Evolutionary conservation across 2,113 vertebrate species (phyloP), one percentile per base, ranked within the genome.

Genomic region (Isichthys henryi): DNA sequence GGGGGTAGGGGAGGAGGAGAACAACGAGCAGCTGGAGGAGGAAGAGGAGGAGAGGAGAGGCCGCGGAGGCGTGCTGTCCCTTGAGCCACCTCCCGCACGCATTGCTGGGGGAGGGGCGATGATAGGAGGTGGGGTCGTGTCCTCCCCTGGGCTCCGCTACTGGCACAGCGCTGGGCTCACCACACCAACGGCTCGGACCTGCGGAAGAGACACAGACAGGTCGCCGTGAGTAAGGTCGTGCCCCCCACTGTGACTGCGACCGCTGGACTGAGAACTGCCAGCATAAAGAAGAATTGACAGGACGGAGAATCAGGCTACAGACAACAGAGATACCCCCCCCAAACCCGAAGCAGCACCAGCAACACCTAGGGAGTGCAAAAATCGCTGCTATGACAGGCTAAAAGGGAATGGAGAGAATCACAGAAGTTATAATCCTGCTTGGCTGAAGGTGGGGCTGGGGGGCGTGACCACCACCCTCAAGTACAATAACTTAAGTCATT

Each of bases 61-160:
- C 92, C 93, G 93, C 94, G 93, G 90, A 89, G 91, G 91, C 91
- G 90, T 91, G 58, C 87, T 92, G 91, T 89, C 91, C 91, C 50
- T 91, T 92, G 92, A 90, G 93, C 92, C 90, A 89, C 91, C 91
- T 92, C 90, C 94, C 91, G 92, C 92, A 93, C 89, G 90, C 95
- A 96, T 96, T 1, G 93, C 95, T 92, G 93, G 93, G 86, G 58
- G 53, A n/a, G 56, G 58, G 56, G 87, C 19, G 19, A 52, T 3
- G 46, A 52, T 8, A 3, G 46, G 49, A 52, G 56, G 89, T 23
- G 13, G 86, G 45, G 56, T 50, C 10, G 46, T 10, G 31, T 56
- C 39, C 39, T 3, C 84, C 45, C 74, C 56, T n/a, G 87, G 82
- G 56, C 23, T 70, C 48, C 8, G 23, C 9, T 56, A 23, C 58